Conservation (phyloP, 1,140 invertebrate genomes). For the Thalassaphorura encarpata region DNA sequence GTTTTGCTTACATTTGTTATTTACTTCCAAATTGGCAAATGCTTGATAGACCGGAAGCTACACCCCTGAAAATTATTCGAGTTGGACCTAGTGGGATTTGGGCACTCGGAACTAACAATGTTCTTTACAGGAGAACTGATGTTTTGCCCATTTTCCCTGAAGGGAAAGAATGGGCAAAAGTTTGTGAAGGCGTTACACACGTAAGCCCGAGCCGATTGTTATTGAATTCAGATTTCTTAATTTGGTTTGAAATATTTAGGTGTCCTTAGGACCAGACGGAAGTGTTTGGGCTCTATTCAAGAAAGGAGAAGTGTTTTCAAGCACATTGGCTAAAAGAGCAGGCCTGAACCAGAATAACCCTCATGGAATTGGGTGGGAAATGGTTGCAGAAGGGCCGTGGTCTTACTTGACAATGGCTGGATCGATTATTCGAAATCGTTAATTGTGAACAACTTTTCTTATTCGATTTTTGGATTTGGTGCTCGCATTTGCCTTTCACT, state of each 20-base stretch:
- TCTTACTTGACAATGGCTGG: constrained; percentile 14
- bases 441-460: too few species aligned
- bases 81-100: constrained; percentile 23
- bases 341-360: constrained; percentile 13
- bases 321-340: constrained; percentile 20
- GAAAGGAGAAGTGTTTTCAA: constrained; percentile 16
- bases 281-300: constrained; percentile 23
- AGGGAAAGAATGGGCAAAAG: constrained; percentile 36
- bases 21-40: constrained; percentile 31
- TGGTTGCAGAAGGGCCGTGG: constrained; percentile 23
- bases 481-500: too few species aligned
- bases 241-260: constrained; percentile 5
- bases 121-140: constrained; percentile 38
- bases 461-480: too few species aligned
- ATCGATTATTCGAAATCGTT: not conserved
- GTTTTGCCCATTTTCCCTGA: constrained; percentile 37
- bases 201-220: too few species aligned
- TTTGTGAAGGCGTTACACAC: constrained; percentile 20
- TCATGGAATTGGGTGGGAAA: constrained; percentile 28
- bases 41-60: constrained; percentile 34
- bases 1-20: constrained; percentile 55
- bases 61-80: constrained; percentile 34
- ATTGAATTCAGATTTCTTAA: too few species aligned
- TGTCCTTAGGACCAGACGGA: constrained; percentile 17
- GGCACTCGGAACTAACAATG: constrained; percentile 27